These are phyloP conservation scores for Mormyrus lacerda DNA, from an alignment of 2,113 vertebrate genomes.

Conservation along the genomic window DNA sequence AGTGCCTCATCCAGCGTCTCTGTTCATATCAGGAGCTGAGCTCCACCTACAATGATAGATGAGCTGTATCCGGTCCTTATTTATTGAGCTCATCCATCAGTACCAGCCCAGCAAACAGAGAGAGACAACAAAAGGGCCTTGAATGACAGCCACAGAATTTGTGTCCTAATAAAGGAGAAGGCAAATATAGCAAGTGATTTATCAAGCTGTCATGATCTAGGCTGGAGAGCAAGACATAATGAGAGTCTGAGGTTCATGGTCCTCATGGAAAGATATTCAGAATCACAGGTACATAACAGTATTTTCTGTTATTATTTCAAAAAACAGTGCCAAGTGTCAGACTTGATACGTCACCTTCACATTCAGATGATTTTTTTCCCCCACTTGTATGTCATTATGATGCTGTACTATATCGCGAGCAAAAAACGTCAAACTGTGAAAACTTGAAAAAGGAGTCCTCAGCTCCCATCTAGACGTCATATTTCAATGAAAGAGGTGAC, in stretches of 20 bases:
- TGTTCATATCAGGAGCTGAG: background rate
- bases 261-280: background rate
- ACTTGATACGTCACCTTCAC: background rate
- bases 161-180: conserved; percentile 46
- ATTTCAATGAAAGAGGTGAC: background rate
- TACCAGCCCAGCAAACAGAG: conserved; percentile 27
- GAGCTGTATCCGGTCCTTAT: conserved; percentile 34
- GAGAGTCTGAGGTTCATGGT: conserved; percentile 28
- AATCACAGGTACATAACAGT: background rate
- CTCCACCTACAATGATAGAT: conserved; percentile 34
- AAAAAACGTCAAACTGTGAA: background rate
- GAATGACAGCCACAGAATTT: conserved; percentile 38
- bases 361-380: background rate
- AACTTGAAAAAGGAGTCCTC: background rate
- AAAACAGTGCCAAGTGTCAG: background rate
- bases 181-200: conserved; percentile 43
- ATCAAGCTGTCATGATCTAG: conserved; percentile 36
- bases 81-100: conserved; percentile 44
- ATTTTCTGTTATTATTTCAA: background rate
- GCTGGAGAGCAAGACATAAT: conserved; percentile 28
- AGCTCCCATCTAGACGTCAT: background rate
- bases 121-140: conserved; percentile 31
- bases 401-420: background rate
- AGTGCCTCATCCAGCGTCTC: background rate
- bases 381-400: background rate